Evolutionary conservation across 1,140 invertebrate genomes (phyloP).

Genomic region (Micrasema minimum): DNA sequence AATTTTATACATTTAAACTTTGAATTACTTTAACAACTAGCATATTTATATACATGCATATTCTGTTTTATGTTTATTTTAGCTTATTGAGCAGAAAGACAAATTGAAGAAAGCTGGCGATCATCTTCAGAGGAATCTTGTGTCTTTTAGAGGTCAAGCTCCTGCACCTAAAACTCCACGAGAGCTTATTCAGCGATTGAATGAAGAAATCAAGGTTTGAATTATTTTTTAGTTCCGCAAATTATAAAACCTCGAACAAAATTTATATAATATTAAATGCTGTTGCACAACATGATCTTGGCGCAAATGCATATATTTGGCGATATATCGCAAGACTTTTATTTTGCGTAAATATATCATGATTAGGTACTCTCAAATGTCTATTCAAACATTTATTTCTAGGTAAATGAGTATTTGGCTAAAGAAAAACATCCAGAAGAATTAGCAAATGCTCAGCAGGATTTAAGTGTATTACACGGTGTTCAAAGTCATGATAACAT

Average conservation of each 20-base stretch:
- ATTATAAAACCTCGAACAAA: too few relatives aligned
- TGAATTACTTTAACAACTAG: conserved; percentile 14
- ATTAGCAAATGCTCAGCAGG: conserved; percentile 70
- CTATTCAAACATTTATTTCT: too few relatives aligned
- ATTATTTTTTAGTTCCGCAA: too few relatives aligned
- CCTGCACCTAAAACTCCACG: conserved; percentile 65
- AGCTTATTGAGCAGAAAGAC: conserved; percentile 57
- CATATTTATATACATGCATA: neutral
- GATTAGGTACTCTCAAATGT: too few relatives aligned
- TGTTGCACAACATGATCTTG: too few relatives aligned
- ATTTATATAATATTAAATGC: too few relatives aligned
- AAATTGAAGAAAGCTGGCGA: conserved; percentile 63
- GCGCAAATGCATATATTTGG: too few relatives aligned
- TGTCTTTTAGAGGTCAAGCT: conserved; percentile 64
- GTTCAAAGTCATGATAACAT: conserved; percentile 76
- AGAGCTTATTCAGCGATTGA: conserved; percentile 73
- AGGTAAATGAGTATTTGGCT: conserved; percentile 78
- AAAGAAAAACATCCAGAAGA: conserved; percentile 85
- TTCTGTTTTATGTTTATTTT: conserved; percentile 24
- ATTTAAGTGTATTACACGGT: conserved; percentile 75
- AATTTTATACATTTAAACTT: too few relatives aligned
- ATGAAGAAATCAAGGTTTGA: conserved; percentile 78
- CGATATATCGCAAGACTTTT: too few relatives aligned
- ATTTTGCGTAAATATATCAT: too few relatives aligned
- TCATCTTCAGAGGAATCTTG: conserved; percentile 63